Percentiles rank a stretch among this genome's conserved stretches.
phyloP scores from a whole-genome alignment of 2,797 vertebrate genomes.

The Mormyrops attenuatus region DNA sequence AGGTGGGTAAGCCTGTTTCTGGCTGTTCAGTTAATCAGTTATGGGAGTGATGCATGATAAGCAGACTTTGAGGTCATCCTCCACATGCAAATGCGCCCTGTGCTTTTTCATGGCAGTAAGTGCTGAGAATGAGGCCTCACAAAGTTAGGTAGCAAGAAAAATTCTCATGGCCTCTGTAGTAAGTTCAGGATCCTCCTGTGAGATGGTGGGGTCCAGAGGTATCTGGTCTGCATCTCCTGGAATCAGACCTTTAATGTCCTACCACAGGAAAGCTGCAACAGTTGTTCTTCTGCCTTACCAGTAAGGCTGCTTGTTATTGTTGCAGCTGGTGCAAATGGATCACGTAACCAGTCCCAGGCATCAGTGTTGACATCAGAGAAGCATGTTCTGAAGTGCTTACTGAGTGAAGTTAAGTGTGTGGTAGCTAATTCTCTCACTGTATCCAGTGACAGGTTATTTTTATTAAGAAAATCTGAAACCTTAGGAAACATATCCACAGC shows the following conservation, averaged over 20 bases:
- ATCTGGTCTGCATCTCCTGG: slow-evolving; percentile 11
- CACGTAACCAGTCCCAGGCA: slow-evolving; percentile 24
- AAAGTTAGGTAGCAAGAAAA: neutral
- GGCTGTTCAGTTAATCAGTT: slow-evolving; percentile 17
- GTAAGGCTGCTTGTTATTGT: slow-evolving; percentile 21
- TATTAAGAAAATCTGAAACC: neutral
- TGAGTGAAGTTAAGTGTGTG: slow-evolving; percentile 21
- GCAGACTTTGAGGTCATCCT: neutral
- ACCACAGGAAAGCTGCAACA: slow-evolving; percentile 20
- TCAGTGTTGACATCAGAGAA: slow-evolving; percentile 3
- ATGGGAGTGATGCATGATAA: neutral
- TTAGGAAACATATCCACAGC: too few relatives aligned
- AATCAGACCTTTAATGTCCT: slow-evolving; percentile 1
- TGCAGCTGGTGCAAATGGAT: slow-evolving; percentile 4
- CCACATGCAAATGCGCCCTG: slow-evolving; percentile 17
- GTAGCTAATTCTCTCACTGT: slow-evolving; percentile 17
- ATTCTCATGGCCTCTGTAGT: slow-evolving; percentile 20
- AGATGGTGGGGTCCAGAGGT: neutral
- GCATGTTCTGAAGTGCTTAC: neutral
- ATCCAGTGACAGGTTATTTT: neutral
- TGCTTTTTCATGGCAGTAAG: slow-evolving; percentile 21
- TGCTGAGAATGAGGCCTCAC: slow-evolving; percentile 1
- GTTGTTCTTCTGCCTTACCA: slow-evolving; percentile 26
- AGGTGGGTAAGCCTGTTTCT: slow-evolving; percentile 17
- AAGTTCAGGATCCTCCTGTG: slow-evolving; percentile 15